Evolutionary conservation across 2,888 invertebrate genomes (phyloP).

Genomic region (Lithodes maja): DNA sequence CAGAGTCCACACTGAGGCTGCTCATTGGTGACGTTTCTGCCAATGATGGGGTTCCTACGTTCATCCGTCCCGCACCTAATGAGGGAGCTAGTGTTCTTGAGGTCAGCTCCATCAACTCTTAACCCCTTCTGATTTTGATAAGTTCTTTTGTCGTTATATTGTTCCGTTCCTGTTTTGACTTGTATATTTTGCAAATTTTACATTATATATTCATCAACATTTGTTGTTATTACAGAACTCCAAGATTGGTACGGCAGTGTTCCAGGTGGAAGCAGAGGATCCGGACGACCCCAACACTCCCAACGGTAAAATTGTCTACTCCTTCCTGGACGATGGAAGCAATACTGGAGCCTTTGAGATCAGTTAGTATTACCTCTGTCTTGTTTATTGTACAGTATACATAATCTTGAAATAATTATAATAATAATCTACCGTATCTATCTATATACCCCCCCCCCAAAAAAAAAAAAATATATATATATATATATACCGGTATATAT

Average conservation of each 20-base stretch:
- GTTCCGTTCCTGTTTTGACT: too few relatives aligned
- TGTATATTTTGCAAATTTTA: too few relatives aligned
- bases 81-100: constrained; percentile 84
- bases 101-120: constrained; percentile 74
- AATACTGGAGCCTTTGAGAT: constrained; percentile 81
- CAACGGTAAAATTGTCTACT: constrained; percentile 83
- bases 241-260: constrained; percentile 83
- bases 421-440: not conserved
- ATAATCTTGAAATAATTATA: not conserved
- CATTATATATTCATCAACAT: too few relatives aligned
- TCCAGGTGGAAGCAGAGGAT: constrained; percentile 85
- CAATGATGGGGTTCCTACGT: constrained; percentile 86
- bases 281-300: constrained; percentile 86
- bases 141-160: too few relatives aligned
- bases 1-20: constrained; percentile 82
- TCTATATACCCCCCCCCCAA: not conserved
- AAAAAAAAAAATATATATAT: too few relatives aligned
- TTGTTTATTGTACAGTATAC: not conserved
- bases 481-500: too few relatives aligned
- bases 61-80: constrained; percentile 82
- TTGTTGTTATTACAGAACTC: constrained; percentile 78
- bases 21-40: constrained; percentile 87
- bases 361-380: constrained; percentile 74
- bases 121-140: too few relatives aligned
- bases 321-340: constrained; percentile 82